Conservation (phyloP, 2,797 vertebrate genomes). For the Urophycis tenuis region DNA sequence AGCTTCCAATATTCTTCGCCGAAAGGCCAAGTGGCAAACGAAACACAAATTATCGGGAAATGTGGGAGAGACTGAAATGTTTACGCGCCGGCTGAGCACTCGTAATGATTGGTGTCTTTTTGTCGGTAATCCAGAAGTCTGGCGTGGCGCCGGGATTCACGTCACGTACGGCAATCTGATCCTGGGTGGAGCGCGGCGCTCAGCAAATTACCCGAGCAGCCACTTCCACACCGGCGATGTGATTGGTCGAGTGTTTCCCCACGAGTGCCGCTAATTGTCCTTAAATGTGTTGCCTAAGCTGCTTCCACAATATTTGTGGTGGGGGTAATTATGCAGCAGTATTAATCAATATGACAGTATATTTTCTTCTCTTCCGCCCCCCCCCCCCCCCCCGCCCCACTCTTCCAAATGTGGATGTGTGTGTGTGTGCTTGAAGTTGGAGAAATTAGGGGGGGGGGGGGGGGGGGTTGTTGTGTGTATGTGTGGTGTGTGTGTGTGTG, state of each 20-base stretch:
- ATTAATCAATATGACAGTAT: background rate
- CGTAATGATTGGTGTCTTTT: slow-evolving; percentile 45
- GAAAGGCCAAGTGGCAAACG: too few relatives aligned
- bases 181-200: background rate
- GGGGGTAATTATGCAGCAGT: background rate
- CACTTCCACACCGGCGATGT: background rate
- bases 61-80: slow-evolving; percentile 37
- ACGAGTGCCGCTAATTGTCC: background rate
- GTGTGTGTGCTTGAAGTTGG: background rate
- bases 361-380: background rate
- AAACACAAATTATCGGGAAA: too few relatives aligned
- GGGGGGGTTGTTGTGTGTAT: too few relatives aligned
- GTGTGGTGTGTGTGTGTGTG: too few relatives aligned
- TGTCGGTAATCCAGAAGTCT: slow-evolving; percentile 10
- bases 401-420: background rate
- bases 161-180: background rate
- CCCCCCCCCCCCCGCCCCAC: too few relatives aligned
- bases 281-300: background rate
- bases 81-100: slow-evolving; percentile 50
- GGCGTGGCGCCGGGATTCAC: background rate
- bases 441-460: too few relatives aligned
- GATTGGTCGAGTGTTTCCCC: background rate
- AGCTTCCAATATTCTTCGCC: background rate
- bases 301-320: background rate
- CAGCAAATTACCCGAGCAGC: background rate